Base-by-base conservation (phyloP, 2,888 invertebrate species). In the Cremastinae sp. region DNA sequence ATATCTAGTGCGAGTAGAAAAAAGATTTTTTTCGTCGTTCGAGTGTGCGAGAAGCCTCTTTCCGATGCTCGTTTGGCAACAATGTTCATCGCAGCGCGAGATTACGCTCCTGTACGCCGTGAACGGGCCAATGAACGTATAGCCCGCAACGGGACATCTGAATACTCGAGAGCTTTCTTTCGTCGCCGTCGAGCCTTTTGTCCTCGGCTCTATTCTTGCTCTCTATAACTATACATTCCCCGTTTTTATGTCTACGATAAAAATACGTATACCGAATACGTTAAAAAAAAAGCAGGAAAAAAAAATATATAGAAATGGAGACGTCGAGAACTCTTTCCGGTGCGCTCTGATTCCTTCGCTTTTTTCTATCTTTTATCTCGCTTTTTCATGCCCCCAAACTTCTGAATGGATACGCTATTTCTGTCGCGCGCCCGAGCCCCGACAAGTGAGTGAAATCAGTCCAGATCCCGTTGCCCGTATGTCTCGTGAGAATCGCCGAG, bases 51-150 rank as follows among this genome's bases (percentile, higher is more conserved):
- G n/a, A n/a, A n/a, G n/a, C n/a, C 34, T 43, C 45, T 59, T 53
- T 51, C 49, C 62, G 49, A 41, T 49, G 59, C 66, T 66, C 61
- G 61, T 66, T 61, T 14, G 20, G 61, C 69, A 72, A 79, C 79
- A 79, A 74, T 79, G 77, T 79, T 74, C 69, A 51, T 65, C 28
- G 61, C 58, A 51, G 61, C 74, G 73, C 72, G 69, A 73, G 74
- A 77, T 77, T 79, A 77, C 74, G 69, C 59, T 75, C 62, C 72
- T 68, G 68, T 69, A 54, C 69, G 61, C 59, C 79, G 74, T 72
- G 69, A 69, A 77, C 62, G 77, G 69, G 75, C 41, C 56, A 66
- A 74, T n/a, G n/a, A n/a, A n/a, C n/a, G n/a, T n/a, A n/a, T 61
- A 56, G 66, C 62, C 38, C 54, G 72, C n/a, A n/a, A n/a, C n/a